Evolutionary conservation across 2,797 vertebrate genomes (phyloP), one percentile per base, ranked within the genome.

Genomic region (Fistularia commersonii): DNA sequence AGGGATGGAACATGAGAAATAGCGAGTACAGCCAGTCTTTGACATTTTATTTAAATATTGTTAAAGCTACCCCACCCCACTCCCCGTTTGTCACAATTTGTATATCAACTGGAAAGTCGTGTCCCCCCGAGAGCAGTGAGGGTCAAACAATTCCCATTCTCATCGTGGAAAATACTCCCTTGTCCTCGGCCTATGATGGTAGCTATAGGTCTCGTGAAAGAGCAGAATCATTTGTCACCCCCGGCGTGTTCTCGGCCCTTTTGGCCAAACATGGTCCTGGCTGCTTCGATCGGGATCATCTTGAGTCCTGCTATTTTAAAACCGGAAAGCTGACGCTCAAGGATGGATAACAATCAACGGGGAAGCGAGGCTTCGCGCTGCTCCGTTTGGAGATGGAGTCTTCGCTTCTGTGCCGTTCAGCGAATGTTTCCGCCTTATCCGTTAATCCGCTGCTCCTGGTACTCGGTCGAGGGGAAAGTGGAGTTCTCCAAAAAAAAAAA

Each of bases 81-180:
- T 8, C n/a, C 48, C 42, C 15, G 51, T 69, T 66, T 54, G 37
- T 74, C 54, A 64, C 32, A 57, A 40, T 11, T 11, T 59, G 39
- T 35, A 47, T 33, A 50, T 48, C 33, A 33, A 33, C 12, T 33
- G 39, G 43, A 54, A 43, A 54, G 32, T n/a, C 8, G 7, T 11
- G 12, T 38, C 0, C 23, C 43, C 7, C 50, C 64, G 38, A 74
- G 69, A 59, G 59, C 61, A 46, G 15, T 40, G 5, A 58, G 41
- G 0, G 6, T 54, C 49, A 64, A 72, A 67, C 54, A 46, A 55
- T 51, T 36, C 37, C 54, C 32, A n/a, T 51, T 61, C n/a, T 8
- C 1, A 48, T 40, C 12, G 34, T 54, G 54, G 56, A 61, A 54
- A 66, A 14, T 8, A 36, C 7, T 42, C 23, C 8, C 9, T 38